phyloP scores from a whole-genome alignment of 1,140 invertebrate genomes.

The Drosophila navojoa region DNA sequence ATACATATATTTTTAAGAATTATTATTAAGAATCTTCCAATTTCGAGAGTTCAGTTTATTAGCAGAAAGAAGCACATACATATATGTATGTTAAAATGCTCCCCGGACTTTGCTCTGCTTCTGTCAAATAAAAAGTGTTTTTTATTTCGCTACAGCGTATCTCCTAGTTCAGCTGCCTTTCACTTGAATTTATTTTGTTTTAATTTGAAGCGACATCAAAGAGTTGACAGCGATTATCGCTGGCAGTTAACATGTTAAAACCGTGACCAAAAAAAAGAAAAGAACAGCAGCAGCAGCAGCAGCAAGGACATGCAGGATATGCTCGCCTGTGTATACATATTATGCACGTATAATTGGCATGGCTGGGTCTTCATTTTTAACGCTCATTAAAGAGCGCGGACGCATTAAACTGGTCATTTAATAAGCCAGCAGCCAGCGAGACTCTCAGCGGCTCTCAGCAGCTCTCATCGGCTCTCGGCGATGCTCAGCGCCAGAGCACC shows the following conservation, averaged over 20 bases:
- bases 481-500: not conserved
- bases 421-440: slow-evolving; percentile 52
- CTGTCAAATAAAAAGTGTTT: too few species aligned
- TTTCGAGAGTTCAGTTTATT: too few species aligned
- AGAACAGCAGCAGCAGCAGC: too few species aligned
- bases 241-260: slow-evolving; percentile 74
- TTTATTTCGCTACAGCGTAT: too few species aligned
- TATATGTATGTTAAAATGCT: too few species aligned
- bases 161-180: not conserved
- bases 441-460: not conserved
- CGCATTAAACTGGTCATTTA: slow-evolving; percentile 48
- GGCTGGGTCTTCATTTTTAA: slow-evolving; percentile 48
- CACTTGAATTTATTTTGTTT: not conserved
- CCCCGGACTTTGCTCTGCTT: too few species aligned
- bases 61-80: too few species aligned
- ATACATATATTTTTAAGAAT: too few species aligned
- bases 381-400: slow-evolving; percentile 62
- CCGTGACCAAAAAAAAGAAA: slow-evolving; percentile 2
- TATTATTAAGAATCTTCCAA: too few species aligned
- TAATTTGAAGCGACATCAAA: slow-evolving; percentile 27
- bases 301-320: slow-evolving; percentile 10
- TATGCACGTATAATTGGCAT: not conserved
- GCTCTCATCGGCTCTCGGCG: not conserved
- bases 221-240: slow-evolving; percentile 60
- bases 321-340: slow-evolving; percentile 3